Evolutionary conservation across 2,888 invertebrate genomes (phyloP), one percentile per base, ranked within the genome.

Genomic region (Tetheella fluctuosa): DNA sequence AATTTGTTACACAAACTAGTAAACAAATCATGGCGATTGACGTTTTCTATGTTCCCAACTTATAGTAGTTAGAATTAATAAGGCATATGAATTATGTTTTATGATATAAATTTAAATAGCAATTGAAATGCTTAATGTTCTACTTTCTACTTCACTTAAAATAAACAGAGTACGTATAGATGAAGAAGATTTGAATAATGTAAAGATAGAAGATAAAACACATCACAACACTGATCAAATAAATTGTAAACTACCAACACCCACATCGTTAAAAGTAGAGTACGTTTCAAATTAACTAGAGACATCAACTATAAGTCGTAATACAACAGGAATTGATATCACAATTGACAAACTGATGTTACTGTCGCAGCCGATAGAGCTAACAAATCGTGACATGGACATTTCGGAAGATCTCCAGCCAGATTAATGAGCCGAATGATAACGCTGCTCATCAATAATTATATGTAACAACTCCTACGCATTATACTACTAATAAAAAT

Each of bases 21-120:
- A 61, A 64, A 58, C 65, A 65, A 65, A 65, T 65, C 65, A 65
- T 65, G 55, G 61, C 59, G 62, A 65, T 65, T 65, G 65, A 61
- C 65, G 61, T 53, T 28, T 55, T 55, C 30, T 13, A 55, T 25
- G 55, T 34, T 55, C 23, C 20, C 17, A 23, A 34, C 34, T 55
- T 37, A 15, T 37, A 37, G 48, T 48, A 48, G 48, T 20, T 20
- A 48, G 48, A 48, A 48, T 48, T 48, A 48, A 48, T 48, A 48
- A 48, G 48, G 48, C 20, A 55, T 55, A 54, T 55, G 34, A 55
- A 34, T 55, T 55, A 55, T 55, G 20, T 17, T 48, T 10, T n/a
- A n/a, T n/a, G 20, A 48, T 48, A 20, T 48, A 48, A 48, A 48
- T 48, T 48, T 20, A 20, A 48, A 48, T 8, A 48, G 17, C 55